phyloP scores from a whole-genome alignment of 2,888 invertebrate species.

The Eulithis prunata region DNA sequence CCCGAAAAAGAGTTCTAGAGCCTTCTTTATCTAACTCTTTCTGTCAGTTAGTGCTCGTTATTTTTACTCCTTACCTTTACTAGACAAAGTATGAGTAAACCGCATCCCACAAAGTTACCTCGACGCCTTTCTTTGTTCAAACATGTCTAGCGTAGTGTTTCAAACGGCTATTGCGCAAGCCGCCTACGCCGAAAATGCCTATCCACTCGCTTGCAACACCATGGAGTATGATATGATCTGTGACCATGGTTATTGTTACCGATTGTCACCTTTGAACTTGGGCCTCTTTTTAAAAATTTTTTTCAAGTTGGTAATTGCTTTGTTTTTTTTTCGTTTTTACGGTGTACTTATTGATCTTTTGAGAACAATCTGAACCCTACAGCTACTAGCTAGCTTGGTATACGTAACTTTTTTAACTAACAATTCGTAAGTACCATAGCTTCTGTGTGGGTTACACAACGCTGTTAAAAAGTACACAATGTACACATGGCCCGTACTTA shows the following conservation, averaged over 20 bases:
- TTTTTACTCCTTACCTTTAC: neutral
- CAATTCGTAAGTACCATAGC: no score
- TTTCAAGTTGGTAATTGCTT: neutral
- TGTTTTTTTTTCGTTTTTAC: no score
- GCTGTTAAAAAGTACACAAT: no score
- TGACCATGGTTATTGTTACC: constrained; percentile 48
- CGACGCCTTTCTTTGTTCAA: constrained; percentile 53
- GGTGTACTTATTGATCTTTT: no score
- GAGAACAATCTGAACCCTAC: no score
- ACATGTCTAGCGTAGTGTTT: constrained; percentile 54
- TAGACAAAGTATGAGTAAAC: neutral
- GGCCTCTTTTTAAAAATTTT: constrained; percentile 13
- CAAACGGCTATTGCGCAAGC: constrained; percentile 69
- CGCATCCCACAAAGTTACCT: constrained; percentile 42
- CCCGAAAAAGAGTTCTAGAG: no score
- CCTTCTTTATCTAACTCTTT: neutral
- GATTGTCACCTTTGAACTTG: constrained; percentile 58
- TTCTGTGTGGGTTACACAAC: no score
- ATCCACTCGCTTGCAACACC: constrained; percentile 56
- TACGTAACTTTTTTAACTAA: no score
- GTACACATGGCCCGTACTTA: no score
- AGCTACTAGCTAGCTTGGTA: no score
- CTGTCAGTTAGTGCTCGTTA: neutral
- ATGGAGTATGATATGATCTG: neutral
- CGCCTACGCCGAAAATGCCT: constrained; percentile 54